Evolutionary conservation across 2,888 invertebrate species (phyloP).

Genomic region (Nymphalis polychloros): DNA sequence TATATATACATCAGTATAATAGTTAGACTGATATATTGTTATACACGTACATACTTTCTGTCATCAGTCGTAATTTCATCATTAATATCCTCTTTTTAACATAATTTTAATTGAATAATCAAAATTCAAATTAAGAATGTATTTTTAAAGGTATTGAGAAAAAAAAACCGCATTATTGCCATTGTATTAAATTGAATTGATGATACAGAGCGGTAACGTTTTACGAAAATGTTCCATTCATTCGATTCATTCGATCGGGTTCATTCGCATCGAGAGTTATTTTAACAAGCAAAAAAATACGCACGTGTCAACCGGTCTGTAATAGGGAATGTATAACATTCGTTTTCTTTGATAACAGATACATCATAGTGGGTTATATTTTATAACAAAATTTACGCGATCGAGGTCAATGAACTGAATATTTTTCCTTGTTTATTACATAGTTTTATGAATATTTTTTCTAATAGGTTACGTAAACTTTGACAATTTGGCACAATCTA

Average conservation of each 20-base stretch:
- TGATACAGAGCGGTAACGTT: slow-evolving; percentile 9
- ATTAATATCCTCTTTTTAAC: too few species aligned
- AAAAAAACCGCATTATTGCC: slow-evolving; percentile 7
- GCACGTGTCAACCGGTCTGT: slow-evolving; percentile 27
- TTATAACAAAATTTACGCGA: too few species aligned
- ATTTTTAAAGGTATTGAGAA: neutral
- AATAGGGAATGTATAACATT: slow-evolving; percentile 19
- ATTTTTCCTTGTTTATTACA: too few species aligned
- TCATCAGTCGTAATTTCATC: too few species aligned
- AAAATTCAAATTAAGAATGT: neutral
- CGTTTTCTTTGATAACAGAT: neutral
- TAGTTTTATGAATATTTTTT: too few species aligned
- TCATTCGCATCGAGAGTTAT: slow-evolving; percentile 28
- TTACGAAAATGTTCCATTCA: slow-evolving; percentile 22
- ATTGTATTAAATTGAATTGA: slow-evolving; percentile 12
- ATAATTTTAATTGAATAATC: too few species aligned
- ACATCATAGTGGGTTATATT: neutral
- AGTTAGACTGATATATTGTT: too few species aligned
- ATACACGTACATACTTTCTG: too few species aligned
- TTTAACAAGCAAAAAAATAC: slow-evolving; percentile 37
- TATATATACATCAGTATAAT: too few species aligned
- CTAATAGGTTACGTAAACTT: too few species aligned
- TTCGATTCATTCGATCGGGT: slow-evolving; percentile 28
- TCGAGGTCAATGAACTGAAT: too few species aligned
- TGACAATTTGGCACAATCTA: too few species aligned